Evolutionary conservation across 2,888 invertebrate genomes (phyloP).

Genomic region (Cecidostiba fungosa): DNA sequence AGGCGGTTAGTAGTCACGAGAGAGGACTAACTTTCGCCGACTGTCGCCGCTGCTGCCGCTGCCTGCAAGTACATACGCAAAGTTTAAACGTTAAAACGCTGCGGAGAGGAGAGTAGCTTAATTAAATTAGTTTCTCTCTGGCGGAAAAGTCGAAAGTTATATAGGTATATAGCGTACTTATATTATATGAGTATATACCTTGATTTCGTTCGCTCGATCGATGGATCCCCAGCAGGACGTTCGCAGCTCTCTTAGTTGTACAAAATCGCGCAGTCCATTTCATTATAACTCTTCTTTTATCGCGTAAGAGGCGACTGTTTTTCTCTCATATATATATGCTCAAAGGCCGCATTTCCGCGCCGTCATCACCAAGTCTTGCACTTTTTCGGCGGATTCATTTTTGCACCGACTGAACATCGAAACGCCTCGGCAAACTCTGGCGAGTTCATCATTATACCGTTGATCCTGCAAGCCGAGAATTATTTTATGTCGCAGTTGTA

Average conservation of each 20-base stretch:
- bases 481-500: too few relatives aligned
- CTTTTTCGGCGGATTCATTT: conserved; percentile 81
- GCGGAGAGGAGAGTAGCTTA: neutral
- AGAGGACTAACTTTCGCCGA: conserved; percentile 35
- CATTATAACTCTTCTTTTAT: too few relatives aligned
- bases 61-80: conserved; percentile 11
- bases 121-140: neutral
- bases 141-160: neutral
- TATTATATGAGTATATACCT: neutral
- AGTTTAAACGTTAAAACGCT: neutral
- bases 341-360: too few relatives aligned
- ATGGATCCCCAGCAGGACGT: neutral
- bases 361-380: conserved; percentile 80
- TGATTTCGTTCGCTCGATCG: conserved; percentile 2
- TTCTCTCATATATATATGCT: neutral
- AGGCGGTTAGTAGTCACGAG: neutral
- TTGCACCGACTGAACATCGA: conserved; percentile 79
- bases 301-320: conserved; percentile 36
- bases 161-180: too few relatives aligned
- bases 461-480: conserved; percentile 76
- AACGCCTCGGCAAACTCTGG: conserved; percentile 81
- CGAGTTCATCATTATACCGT: conserved; percentile 82
- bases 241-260: too few relatives aligned
- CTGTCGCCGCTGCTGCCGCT: neutral
- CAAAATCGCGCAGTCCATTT: conserved; percentile 22